Conservation (phyloP, 2,113 vertebrate genomes). For the Sminthopsis crassicaudata region DNA sequence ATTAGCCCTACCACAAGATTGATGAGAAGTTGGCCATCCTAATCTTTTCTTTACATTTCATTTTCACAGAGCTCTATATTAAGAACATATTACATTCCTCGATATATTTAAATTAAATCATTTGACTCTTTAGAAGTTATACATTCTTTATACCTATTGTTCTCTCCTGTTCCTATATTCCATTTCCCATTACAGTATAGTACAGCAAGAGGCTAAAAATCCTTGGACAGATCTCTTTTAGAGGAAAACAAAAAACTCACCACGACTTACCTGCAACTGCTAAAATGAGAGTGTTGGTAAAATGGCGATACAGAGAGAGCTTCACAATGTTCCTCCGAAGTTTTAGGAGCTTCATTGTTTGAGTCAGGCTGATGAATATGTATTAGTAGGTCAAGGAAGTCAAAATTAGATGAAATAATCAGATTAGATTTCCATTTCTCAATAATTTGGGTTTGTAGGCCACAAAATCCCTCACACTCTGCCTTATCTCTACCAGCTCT, state of each 20-base stretch:
- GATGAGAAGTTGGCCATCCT: neutral
- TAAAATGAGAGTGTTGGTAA: conserved; percentile 97
- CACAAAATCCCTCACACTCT: neutral
- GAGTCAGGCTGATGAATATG: conserved; percentile 98
- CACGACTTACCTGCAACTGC: conserved; percentile 92
- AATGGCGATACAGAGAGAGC: conserved; percentile 95
- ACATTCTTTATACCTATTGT: neutral
- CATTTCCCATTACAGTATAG: neutral
- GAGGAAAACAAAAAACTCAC: conserved; percentile 28
- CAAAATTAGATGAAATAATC: conserved; percentile 65
- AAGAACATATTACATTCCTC: neutral
- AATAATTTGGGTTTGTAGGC: conserved; percentile 24
- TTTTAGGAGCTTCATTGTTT: conserved; percentile 95
- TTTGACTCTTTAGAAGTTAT: neutral
- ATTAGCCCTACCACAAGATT: neutral
- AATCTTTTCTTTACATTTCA: neutral
- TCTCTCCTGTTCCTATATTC: neutral
- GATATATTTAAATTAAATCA: neutral
- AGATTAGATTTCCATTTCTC: conserved; percentile 38
- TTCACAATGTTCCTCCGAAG: conserved; percentile 96
- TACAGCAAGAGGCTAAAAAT: neutral
- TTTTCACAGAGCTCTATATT: neutral
- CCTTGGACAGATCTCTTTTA: conserved; percentile 23
- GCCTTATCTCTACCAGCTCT: conserved; percentile 35
- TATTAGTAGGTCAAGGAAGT: conserved; percentile 89